phyloP scores from a whole-genome alignment of 1,140 invertebrate genomes.

The Protaetia brevitarsis region DNA sequence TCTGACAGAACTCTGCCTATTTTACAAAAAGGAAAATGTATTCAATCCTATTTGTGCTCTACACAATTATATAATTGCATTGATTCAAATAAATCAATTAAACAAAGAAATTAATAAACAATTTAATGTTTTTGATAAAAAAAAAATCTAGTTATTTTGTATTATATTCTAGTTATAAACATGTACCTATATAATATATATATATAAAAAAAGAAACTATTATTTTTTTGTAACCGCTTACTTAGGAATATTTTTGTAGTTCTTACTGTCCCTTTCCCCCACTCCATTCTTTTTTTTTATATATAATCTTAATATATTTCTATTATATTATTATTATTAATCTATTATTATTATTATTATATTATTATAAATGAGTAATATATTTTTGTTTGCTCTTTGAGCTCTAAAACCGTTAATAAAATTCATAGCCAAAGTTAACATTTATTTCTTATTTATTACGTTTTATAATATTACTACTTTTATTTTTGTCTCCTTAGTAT shows the following conservation, averaged over 20 bases:
- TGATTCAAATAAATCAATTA: constrained; percentile 16
- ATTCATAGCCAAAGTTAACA: constrained; percentile 40
- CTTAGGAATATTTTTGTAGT: constrained; percentile 10
- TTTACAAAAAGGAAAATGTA: constrained; percentile 23
- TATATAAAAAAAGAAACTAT: not conserved
- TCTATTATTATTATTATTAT: too few species aligned
- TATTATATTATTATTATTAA: constrained; percentile 32
- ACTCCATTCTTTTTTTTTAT: constrained; percentile 20
- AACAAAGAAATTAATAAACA: constrained; percentile 6
- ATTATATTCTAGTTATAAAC: constrained; percentile 21
- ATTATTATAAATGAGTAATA: constrained; percentile 39
- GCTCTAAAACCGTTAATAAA: constrained; percentile 31
- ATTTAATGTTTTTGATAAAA: not conserved
- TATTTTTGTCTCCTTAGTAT: constrained; percentile 23
- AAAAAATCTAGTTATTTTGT: constrained; percentile 22
- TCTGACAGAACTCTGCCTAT: constrained; percentile 18
- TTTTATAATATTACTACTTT: constrained; percentile 28
- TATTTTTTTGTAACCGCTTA: constrained; percentile 24
- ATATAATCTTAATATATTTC: constrained; percentile 27
- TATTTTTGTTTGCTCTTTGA: constrained; percentile 35
- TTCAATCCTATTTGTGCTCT: constrained; percentile 8
- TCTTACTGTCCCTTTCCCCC: too few species aligned
- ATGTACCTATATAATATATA: constrained; percentile 11
- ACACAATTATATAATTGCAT: not conserved
- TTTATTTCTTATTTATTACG: constrained; percentile 38